Evolutionary conservation across 2,888 invertebrate genomes (phyloP).

Genomic region (Polymixis lichenea): DNA sequence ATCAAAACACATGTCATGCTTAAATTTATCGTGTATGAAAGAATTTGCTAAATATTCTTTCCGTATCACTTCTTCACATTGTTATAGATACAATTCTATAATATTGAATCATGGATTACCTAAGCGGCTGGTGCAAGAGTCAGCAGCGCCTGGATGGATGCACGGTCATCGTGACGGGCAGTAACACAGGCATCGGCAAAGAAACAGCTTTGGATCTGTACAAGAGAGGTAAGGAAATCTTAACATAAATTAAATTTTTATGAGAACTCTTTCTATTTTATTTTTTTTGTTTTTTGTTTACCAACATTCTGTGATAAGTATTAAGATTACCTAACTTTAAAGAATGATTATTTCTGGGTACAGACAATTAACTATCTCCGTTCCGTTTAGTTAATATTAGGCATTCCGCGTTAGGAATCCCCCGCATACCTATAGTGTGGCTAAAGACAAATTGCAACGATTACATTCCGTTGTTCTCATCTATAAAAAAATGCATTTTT

Average conservation of each 20-base stretch:
- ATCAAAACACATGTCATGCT: not conserved
- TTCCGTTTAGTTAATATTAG: not conserved
- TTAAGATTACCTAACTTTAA: no score
- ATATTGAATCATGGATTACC: slow-evolving; percentile 73
- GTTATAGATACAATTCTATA: not conserved
- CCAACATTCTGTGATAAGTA: not conserved
- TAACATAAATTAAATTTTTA: not conserved
- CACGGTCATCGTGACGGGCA: slow-evolving; percentile 90
- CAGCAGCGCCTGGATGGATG: slow-evolving; percentile 87
- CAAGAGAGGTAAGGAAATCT: slow-evolving; percentile 77
- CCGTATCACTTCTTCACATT: not conserved
- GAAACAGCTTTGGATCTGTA: slow-evolving; percentile 91
- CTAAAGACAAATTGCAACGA: not conserved
- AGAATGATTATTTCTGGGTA: not conserved
- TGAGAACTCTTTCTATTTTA: not conserved
- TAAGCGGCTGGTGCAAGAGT: slow-evolving; percentile 87
- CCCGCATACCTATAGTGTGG: not conserved
- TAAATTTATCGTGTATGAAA: not conserved
- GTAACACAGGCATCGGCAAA: slow-evolving; percentile 94
- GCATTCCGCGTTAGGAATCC: not conserved
- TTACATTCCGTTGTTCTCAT: not conserved
- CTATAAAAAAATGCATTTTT: not conserved
- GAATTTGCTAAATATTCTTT: not conserved
- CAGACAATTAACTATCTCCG: not conserved
- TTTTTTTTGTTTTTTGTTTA: not conserved